Base-by-base conservation (phyloP, 2,797 vertebrate species). In the Gobio occitaniae region DNA sequence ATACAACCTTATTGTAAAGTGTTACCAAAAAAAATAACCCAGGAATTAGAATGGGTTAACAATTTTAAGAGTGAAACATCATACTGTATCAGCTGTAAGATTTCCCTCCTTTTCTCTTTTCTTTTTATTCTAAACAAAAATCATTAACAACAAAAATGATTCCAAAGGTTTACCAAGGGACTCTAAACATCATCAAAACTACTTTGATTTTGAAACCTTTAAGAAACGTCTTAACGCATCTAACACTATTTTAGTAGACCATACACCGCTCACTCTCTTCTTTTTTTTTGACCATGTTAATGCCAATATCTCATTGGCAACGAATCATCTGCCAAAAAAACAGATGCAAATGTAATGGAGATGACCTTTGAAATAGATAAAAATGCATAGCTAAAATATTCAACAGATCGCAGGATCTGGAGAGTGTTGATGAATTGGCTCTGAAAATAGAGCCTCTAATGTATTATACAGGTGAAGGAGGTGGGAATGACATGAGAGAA, bases 381-480 rank as follows among this genome's bases (percentile, higher is more conserved):
- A 80, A 74, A 74, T 86, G 56, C 80, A 78, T 76, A 84, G 54
- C 80, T 88, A 72, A 88, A 88, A 90, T 88, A 88, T 88, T 87
- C 84, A 90, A 71, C 80, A 87, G 85, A 87, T 82, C 87, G n/a
- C 79, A 66, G 54, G 80, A 84, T 86, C 61, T 81, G 82, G 56
- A 84, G 72, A 76, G 47, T 54, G 38, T 65, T 86, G 86, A 90
- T 87, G 72, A 87, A 88, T 80, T 77, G 84, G 47, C 87, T 87
- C 87, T 87, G 83, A 85, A 86, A 89, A 88, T 88, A 90, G 86
- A 87, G 76, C 82, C 71, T 76, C 70, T 90, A 86, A 88, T 88
- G 84, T 80, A 71, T 88, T 82, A 84, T 84, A 83, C 86, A 86
- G 84, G 78, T 77, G 75, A 85, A 80, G 44, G 86, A 54, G 70